Evolutionary conservation across 1,140 invertebrate species (phyloP), one percentile per base, ranked within the genome.

Genomic region (Apis dorsata): DNA sequence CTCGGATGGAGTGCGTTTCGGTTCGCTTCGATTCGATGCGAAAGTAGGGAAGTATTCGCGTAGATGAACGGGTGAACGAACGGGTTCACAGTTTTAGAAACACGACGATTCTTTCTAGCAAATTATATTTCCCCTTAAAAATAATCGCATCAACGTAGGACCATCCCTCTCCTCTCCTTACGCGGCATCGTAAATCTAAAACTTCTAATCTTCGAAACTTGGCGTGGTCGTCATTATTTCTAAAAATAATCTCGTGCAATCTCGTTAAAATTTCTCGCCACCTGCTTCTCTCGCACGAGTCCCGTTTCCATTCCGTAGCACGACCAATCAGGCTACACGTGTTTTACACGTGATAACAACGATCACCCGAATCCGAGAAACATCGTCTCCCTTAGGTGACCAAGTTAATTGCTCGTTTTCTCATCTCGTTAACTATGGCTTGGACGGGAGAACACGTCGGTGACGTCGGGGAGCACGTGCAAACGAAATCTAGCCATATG

Each of bases 361-460:
- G 86, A 88, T 88, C 83, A 66, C 85, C 83, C 71, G 72, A 81
- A 78, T 71, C 68, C 44, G 21, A 10, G 59, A 49, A 21, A 19
- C 66, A 71, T 79, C 77, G 87, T 88, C 88, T 87, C 85, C 86
- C 74, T 70, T 84, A 92, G 90, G 90, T 91, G 91, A 91, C 88
- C 87, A 91, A 89, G 88, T 92, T 92, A 92, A 92, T 91, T 91
- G 90, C 85, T 88, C 84, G 71, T 86, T 91, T 92, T 92, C 90
- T 91, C 90, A 90, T 92, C 86, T 92, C 86, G 88, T 92, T 91
- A 91, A 82, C 79, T 88, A 86, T 78, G 86, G 79, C 82, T 69
- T 79, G 83, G 69, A n/a, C 24, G 8, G 70, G 8, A 63, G 44
- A 17, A 85, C 55, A 79, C 62, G 17, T 62, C 62, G 53, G 57